phyloP scores from a whole-genome alignment of 2,888 invertebrate genomes.

The Morpho deidamia region DNA sequence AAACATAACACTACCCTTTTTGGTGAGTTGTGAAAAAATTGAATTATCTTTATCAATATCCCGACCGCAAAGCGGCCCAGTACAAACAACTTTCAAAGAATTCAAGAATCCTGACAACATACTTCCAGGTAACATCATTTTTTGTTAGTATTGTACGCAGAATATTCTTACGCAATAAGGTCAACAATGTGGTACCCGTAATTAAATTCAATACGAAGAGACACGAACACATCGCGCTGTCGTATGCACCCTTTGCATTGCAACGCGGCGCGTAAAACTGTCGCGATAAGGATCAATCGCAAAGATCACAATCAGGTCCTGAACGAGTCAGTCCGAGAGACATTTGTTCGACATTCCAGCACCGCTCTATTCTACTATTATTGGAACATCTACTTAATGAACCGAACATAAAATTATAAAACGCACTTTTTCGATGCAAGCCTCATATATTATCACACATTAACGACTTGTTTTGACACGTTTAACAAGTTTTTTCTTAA shows the following conservation, averaged over 20 bases:
- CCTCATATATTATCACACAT: conserved; percentile 5
- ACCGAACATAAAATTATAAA: conserved; percentile 28
- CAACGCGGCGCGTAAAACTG: conserved; percentile 68
- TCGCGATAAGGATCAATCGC: conserved; percentile 66
- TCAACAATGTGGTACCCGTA: conserved; percentile 15
- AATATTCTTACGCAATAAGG: not conserved
- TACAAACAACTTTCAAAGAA: too few species aligned
- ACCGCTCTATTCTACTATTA: conserved; percentile 38
- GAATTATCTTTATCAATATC: too few species aligned
- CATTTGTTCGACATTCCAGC: conserved; percentile 55
- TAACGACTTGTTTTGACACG: conserved; percentile 8
- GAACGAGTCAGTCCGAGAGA: conserved; percentile 43
- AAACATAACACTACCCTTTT: too few species aligned
- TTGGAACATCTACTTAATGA: conserved; percentile 38
- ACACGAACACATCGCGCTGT: conserved; percentile 28
- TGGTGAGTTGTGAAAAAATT: too few species aligned
- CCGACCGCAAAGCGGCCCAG: too few species aligned
- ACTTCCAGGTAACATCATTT: not conserved
- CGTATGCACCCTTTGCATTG: conserved; percentile 35
- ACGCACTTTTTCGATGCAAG: not conserved
- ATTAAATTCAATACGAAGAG: conserved; percentile 26
- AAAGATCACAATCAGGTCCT: conserved; percentile 54
- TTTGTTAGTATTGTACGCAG: not conserved
- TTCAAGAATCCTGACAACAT: conserved; percentile 1
- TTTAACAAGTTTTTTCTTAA: not conserved